Percentiles rank a stretch among this genome's conserved stretches.
phyloP scores from a whole-genome alignment of 2,888 invertebrate genomes.

The Deilephila porcellus region DNA sequence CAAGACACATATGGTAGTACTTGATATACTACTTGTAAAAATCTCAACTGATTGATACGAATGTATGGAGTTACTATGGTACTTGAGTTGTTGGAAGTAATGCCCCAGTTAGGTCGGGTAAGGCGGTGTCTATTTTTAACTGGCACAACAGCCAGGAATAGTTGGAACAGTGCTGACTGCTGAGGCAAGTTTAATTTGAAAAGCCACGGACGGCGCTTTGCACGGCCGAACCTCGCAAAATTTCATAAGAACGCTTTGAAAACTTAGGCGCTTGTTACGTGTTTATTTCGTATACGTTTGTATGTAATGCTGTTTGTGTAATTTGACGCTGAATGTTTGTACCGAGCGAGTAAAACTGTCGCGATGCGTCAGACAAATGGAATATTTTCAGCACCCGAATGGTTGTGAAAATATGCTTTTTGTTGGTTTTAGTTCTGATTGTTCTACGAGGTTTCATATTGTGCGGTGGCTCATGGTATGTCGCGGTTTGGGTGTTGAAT shows the following conservation, averaged over 20 bases:
- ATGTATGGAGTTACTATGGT: not conserved
- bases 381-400: not conserved
- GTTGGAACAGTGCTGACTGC: slow-evolving; percentile 39
- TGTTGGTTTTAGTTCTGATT: not conserved
- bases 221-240: not conserved
- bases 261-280: not conserved
- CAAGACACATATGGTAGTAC: no score
- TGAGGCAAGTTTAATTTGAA: slow-evolving; percentile 47
- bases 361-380: not conserved
- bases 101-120: slow-evolving; percentile 8
- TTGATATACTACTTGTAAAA: not conserved
- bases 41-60: not conserved
- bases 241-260: not conserved
- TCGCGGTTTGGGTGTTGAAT: no score
- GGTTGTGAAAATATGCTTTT: not conserved
- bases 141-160: slow-evolving; percentile 28
- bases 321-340: not conserved
- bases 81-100: slow-evolving; percentile 18
- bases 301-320: not conserved
- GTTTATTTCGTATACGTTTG: not conserved
- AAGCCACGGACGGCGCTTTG: slow-evolving; percentile 35
- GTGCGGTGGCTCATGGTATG: no score
- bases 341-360: not conserved
- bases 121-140: slow-evolving; percentile 14
- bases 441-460: not conserved